These are phyloP conservation scores for Drosophila recens DNA, from an alignment of 2,888 invertebrate genomes.

Conservation along the genomic window DNA sequence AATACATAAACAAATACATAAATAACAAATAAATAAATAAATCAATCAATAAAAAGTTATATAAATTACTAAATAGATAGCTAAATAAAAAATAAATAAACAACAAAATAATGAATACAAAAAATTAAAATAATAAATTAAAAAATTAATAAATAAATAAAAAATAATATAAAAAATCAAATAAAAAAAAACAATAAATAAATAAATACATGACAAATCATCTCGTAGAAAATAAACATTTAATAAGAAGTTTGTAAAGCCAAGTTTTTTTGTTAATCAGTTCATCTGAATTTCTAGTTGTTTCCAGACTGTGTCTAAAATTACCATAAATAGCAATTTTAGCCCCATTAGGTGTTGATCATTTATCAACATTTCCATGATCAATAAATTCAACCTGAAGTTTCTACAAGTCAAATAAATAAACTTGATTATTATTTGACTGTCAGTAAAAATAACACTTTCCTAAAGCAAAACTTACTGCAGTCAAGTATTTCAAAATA, in stretches of 20 bases:
- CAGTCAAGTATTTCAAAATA: background rate
- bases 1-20: no score
- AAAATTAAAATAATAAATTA: no score
- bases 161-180: no score
- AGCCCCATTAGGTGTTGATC: background rate
- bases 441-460: background rate
- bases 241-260: background rate
- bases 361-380: constrained; percentile 2
- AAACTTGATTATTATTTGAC: background rate
- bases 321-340: background rate
- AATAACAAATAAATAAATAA: no score
- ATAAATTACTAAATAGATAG: no score
- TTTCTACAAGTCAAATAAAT: background rate
- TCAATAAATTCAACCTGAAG: background rate
- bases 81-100: no score
- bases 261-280: background rate
- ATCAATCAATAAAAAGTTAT: no score
- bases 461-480: background rate
- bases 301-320: background rate
- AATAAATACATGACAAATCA: background rate
- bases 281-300: background rate
- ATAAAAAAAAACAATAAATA: no score
- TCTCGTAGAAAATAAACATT: background rate
- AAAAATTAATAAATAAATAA: no score
- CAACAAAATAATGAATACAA: no score